phyloP scores from a whole-genome alignment of 1,140 invertebrate species.

The Formica exsecta region DNA sequence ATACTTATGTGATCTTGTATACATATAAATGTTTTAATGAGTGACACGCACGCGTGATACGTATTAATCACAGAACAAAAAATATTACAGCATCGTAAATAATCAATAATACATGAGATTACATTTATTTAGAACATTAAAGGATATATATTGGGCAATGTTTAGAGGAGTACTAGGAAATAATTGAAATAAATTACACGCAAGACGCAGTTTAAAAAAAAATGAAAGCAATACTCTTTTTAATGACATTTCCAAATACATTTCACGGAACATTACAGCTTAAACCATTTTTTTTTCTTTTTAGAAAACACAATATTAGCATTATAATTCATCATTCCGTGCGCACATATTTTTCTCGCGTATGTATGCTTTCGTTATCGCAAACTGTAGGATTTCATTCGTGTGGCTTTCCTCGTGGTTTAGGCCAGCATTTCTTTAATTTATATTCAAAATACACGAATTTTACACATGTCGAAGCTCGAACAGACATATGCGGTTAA shows the following conservation, averaged over 20 bases:
- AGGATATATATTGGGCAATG: not conserved
- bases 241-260: slow-evolving; percentile 83
- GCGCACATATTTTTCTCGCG: slow-evolving; percentile 59
- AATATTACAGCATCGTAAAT: not conserved
- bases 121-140: not conserved
- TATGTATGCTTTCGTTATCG: slow-evolving; percentile 23
- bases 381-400: slow-evolving; percentile 56
- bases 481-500: slow-evolving; percentile 55
- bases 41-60: no score
- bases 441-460: slow-evolving; percentile 82
- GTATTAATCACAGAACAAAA: no score
- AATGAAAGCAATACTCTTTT: slow-evolving; percentile 84
- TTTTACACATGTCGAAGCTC: slow-evolving; percentile 70
- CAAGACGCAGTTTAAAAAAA: slow-evolving; percentile 79
- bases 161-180: slow-evolving; percentile 10
- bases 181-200: slow-evolving; percentile 60
- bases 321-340: slow-evolving; percentile 68
- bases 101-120: not conserved
- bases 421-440: slow-evolving; percentile 79
- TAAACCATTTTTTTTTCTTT: slow-evolving; percentile 71
- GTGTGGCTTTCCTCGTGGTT: slow-evolving; percentile 63
- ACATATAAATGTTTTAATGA: slow-evolving; percentile 11
- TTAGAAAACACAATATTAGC: slow-evolving; percentile 71
- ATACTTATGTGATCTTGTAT: slow-evolving; percentile 2
- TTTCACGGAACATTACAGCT: slow-evolving; percentile 74